phyloP scores from a whole-genome alignment of 2,888 invertebrate species.

The Patella ulyssiponensis region DNA sequence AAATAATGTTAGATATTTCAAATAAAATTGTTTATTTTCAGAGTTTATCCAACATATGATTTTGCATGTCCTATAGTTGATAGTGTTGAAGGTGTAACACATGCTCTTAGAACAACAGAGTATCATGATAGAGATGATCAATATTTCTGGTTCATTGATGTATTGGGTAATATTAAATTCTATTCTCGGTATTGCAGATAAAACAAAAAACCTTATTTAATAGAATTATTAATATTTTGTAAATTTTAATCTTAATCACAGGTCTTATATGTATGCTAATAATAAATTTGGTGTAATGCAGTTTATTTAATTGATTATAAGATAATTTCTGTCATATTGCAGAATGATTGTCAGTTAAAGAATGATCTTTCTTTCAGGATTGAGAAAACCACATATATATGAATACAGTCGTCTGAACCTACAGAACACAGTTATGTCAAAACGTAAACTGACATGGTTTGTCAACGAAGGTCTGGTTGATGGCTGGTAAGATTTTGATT shows the following conservation, averaged over 20 bases:
- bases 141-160: constrained; percentile 86
- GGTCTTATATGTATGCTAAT: no score
- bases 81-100: constrained; percentile 96
- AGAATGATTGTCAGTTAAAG: no score
- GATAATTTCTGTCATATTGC: no score
- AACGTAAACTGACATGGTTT: constrained; percentile 98
- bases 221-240: no score
- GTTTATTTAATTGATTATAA: no score
- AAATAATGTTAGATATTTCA: no score
- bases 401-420: constrained; percentile 97
- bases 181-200: neutral
- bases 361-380: constrained; percentile 44
- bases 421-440: constrained; percentile 98
- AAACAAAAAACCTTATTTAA: no score
- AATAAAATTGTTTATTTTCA: constrained; percentile 71
- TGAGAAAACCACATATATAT: constrained; percentile 92
- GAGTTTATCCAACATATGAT: constrained; percentile 99
- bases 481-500: constrained; percentile 83
- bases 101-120: constrained; percentile 97
- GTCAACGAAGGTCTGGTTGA: constrained; percentile 94
- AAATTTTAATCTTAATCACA: no score
- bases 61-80: constrained; percentile 99
- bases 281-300: no score
- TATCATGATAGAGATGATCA: constrained; percentile 97
- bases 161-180: constrained; percentile 56